phyloP scores from a whole-genome alignment of 2,797 vertebrate genomes.

The Sebastes flavidus region DNA sequence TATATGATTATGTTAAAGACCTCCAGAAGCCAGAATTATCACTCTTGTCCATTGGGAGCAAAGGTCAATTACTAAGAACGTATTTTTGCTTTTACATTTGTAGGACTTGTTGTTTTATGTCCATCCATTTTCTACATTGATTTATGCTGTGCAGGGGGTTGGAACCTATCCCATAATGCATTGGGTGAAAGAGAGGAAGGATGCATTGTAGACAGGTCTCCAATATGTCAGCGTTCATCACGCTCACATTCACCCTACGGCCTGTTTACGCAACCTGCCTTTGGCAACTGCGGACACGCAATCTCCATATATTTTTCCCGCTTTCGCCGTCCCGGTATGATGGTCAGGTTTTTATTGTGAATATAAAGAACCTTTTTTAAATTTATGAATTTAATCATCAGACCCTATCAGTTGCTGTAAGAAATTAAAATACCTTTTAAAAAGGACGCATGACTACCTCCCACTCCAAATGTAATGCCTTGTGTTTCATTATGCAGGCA shows the following conservation, averaged over 20 bases:
- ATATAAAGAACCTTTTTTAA: not conserved
- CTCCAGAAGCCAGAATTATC: not conserved
- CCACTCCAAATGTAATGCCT: not conserved
- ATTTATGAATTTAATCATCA: not conserved
- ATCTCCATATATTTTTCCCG: not conserved
- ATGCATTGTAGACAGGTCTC: not conserved
- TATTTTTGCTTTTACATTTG: not conserved
- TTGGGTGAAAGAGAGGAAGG: not conserved
- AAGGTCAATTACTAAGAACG: not conserved
- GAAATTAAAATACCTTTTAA: not conserved
- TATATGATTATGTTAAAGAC: not conserved
- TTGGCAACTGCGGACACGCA: not conserved
- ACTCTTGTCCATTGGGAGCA: not conserved
- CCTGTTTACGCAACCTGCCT: not conserved
- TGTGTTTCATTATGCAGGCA: not conserved
- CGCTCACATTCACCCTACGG: not conserved
- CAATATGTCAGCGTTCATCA: not conserved
- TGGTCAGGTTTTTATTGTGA: not conserved
- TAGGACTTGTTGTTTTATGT: not conserved
- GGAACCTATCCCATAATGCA: not conserved
- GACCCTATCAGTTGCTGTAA: not conserved
- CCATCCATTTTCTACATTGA: not conserved
- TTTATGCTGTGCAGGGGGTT: not conserved
- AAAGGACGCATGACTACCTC: not conserved
- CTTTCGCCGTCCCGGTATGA: not conserved